Evolutionary conservation across 1,140 invertebrate genomes (phyloP).

Genomic region (Carposina sasakii): DNA sequence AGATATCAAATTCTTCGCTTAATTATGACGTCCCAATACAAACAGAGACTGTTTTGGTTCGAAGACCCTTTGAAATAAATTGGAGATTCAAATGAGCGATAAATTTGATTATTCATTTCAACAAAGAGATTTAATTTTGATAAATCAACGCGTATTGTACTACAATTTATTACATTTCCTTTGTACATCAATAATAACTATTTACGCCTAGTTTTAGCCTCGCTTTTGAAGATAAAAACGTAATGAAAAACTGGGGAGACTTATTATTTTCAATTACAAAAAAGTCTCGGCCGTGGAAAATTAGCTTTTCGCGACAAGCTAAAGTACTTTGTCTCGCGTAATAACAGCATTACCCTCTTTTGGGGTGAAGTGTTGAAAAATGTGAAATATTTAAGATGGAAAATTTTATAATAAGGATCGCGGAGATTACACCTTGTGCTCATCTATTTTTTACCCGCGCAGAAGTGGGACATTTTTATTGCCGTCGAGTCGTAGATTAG

Average conservation of each 20-base stretch:
- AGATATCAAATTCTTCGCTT: no score
- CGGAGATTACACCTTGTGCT: constrained; percentile 66
- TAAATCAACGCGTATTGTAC: constrained; percentile 65
- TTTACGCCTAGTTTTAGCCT: no score
- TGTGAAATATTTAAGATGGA: constrained; percentile 60
- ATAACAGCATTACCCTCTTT: constrained; percentile 44
- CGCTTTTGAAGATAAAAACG: no score
- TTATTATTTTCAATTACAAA: no score
- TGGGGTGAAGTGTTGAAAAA: constrained; percentile 46
- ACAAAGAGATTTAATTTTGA: constrained; percentile 70
- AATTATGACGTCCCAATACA: constrained; percentile 10
- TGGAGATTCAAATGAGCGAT: constrained; percentile 64
- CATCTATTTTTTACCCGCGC: constrained; percentile 65
- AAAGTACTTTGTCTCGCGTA: constrained; percentile 43
- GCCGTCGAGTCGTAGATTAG: constrained; percentile 62
- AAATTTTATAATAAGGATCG: constrained; percentile 66
- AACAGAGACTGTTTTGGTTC: constrained; percentile 40
- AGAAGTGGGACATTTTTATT: constrained; percentile 68
- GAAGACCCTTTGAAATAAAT: constrained; percentile 53
- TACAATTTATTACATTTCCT: constrained; percentile 51
- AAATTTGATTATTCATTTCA: constrained; percentile 63
- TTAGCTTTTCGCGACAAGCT: no score
- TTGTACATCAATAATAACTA: no score
- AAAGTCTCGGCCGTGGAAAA: no score
- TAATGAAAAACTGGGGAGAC: no score